Evolutionary conservation across 2,888 invertebrate species (phyloP).

Genomic region (Nowickia ferox): DNA sequence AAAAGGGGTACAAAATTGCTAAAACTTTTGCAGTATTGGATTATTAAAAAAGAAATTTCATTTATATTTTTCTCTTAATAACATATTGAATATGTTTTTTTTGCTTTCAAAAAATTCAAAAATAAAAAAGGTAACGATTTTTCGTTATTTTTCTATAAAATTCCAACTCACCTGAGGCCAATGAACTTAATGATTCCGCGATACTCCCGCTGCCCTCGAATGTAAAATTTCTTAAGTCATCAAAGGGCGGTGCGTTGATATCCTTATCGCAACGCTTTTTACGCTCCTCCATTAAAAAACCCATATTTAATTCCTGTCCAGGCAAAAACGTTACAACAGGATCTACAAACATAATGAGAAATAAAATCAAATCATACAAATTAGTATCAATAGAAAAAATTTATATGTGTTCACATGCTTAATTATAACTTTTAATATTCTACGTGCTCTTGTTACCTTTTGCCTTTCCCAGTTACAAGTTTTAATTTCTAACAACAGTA

Average conservation of each 20-base stretch:
- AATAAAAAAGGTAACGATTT: too few species aligned
- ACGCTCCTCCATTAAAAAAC: conserved; percentile 97
- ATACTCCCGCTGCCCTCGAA: conserved; percentile 99
- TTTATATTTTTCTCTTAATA: too few species aligned
- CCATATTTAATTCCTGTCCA: conserved; percentile 92
- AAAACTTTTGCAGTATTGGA: too few species aligned
- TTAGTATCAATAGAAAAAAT: conserved; percentile 9
- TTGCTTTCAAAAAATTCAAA: too few species aligned
- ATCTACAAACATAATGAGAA: conserved; percentile 83
- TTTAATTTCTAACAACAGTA: conserved; percentile 1
- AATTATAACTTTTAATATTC: conserved; percentile 64
- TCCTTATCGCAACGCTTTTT: conserved; percentile 98
- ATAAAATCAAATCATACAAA: conserved; percentile 16
- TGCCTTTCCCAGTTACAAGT: not conserved
- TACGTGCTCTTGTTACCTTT: conserved; percentile 59
- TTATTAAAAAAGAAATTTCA: too few species aligned
- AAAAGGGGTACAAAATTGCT: too few species aligned
- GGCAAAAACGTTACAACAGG: conserved; percentile 85
- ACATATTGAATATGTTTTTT: too few species aligned
- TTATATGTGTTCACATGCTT: conserved; percentile 4
- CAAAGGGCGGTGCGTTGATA: conserved; percentile 98
- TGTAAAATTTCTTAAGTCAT: conserved; percentile 98
- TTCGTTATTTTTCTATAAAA: too few species aligned
- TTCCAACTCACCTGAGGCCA: conserved; percentile 91
- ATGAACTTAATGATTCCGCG: conserved; percentile 96